Percentiles rank a stretch among this genome's conserved stretches.
These are phyloP conservation scores for Cancer borealis DNA, from an alignment of 2,888 invertebrate genomes.

Conservation along the genomic window DNA sequence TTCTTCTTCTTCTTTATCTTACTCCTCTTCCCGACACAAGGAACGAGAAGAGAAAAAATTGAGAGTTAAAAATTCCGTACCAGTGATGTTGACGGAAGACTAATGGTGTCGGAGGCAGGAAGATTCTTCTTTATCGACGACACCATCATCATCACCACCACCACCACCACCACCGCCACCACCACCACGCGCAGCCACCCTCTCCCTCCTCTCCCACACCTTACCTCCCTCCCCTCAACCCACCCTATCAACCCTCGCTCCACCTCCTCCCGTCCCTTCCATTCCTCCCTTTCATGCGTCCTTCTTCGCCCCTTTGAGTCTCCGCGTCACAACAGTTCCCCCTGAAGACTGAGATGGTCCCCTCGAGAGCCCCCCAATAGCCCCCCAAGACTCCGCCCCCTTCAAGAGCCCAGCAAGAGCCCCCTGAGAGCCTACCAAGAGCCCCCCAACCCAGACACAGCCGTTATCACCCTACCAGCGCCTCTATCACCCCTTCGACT, in stretches of 20 bases:
- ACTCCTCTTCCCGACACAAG: not conserved
- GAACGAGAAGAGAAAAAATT: not conserved
- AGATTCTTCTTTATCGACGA: conserved; percentile 37
- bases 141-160: conserved; percentile 49
- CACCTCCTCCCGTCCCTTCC: not conserved
- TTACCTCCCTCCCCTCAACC: not conserved
- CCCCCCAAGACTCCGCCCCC: not conserved
- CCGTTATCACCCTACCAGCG: not conserved
- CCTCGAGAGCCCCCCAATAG: not conserved
- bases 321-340: not conserved
- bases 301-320: not conserved
- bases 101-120: conserved; percentile 39
- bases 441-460: not conserved
- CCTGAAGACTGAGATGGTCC: not conserved
- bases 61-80: not conserved
- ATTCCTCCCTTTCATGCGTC: conserved; percentile 16
- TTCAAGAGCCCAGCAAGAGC: not conserved
- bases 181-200: not conserved
- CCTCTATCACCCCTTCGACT: not conserved
- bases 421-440: not conserved
- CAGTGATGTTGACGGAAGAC: conserved; percentile 42
- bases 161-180: not conserved
- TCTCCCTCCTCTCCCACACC: not conserved
- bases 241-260: not conserved
- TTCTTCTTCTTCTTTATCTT: not conserved